phyloP scores from a whole-genome alignment of 2,797 vertebrate species.

The Dromococcyx pavoninus region DNA sequence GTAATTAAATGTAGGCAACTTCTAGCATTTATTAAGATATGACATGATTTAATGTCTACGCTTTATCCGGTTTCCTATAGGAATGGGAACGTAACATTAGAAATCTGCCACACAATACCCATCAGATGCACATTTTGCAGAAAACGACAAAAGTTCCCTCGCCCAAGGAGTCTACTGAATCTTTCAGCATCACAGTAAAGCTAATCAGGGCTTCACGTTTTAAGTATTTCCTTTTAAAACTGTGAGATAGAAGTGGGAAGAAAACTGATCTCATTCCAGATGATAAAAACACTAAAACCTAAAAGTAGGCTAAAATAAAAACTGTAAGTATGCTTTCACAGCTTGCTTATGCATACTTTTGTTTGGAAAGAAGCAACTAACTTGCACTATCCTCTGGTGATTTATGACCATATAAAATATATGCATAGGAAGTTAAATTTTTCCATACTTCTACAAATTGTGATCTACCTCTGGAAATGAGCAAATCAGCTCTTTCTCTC shows the following conservation, averaged over 20 bases:
- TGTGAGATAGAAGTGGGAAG: neutral
- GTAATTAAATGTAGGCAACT: neutral
- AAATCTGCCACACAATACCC: constrained; percentile 33
- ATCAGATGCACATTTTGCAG: neutral
- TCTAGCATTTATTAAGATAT: neutral
- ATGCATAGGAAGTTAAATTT: neutral
- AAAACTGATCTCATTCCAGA: neutral
- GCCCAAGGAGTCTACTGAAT: neutral
- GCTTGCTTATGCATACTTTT: neutral
- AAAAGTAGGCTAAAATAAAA: neutral
- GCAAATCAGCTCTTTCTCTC: neutral
- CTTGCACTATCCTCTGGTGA: neutral
- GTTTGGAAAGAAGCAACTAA: neutral
- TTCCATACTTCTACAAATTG: neutral
- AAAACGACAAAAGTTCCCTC: neutral
- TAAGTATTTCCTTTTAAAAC: neutral
- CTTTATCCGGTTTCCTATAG: constrained; percentile 9
- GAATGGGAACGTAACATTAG: constrained; percentile 31
- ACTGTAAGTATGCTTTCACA: neutral
- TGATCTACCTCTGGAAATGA: neutral
- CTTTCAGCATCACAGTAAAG: constrained; percentile 14
- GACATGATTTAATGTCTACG: neutral
- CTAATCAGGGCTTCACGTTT: neutral
- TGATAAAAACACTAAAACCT: neutral
- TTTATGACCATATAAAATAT: neutral